Percentiles rank a stretch among this genome's conserved stretches.
phyloP scores from a whole-genome alignment of 1,140 invertebrate genomes.

The Chymomyza costata region DNA sequence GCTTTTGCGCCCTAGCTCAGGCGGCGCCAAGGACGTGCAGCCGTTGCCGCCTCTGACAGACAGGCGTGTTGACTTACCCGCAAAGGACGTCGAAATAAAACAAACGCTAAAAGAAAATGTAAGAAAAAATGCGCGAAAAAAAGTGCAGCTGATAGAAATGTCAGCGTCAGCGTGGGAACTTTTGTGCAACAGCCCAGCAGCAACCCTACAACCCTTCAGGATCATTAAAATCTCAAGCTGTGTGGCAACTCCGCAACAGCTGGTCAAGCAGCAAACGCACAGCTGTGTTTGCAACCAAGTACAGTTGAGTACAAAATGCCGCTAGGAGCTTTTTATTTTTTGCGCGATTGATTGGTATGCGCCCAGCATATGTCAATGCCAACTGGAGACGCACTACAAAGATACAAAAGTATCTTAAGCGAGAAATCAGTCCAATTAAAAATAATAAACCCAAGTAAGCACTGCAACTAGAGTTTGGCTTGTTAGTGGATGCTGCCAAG shows the following conservation, averaged over 20 bases:
- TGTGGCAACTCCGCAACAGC: constrained; percentile 7
- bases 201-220: constrained; percentile 61
- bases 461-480: constrained; percentile 53
- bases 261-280: constrained; percentile 41
- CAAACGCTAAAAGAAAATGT: constrained; percentile 6
- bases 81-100: constrained; percentile 21
- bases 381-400: constrained; percentile 32
- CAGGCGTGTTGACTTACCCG: constrained; percentile 15
- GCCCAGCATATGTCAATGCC: constrained; percentile 47
- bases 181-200: constrained; percentile 22
- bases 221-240: too few species aligned
- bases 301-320: too few species aligned
- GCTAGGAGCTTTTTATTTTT: too few species aligned
- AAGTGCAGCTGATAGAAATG: constrained; percentile 58
- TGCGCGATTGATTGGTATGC: too few species aligned
- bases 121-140: constrained; percentile 58
- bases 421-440: constrained; percentile 70
- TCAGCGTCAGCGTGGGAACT: constrained; percentile 49
- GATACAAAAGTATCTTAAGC: constrained; percentile 67
- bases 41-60: background rate
- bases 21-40: constrained; percentile 42
- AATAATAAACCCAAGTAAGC: constrained; percentile 52
- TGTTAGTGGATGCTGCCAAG: constrained; percentile 34
- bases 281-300: constrained; percentile 14
- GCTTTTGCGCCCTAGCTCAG: constrained; percentile 14